Evolutionary conservation across 2,888 invertebrate genomes (phyloP).

Genomic region (Antitype chi): DNA sequence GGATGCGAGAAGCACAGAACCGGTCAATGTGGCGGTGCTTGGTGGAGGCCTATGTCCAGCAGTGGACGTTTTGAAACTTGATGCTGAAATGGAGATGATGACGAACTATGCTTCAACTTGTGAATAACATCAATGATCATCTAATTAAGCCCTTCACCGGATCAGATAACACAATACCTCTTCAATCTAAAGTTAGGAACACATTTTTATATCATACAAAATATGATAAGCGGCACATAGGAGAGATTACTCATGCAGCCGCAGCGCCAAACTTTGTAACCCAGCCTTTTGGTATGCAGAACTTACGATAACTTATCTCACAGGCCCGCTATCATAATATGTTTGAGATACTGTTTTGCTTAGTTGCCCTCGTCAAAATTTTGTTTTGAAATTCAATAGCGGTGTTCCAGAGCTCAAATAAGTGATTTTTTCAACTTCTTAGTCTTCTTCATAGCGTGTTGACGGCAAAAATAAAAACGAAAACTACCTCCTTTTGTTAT

Average conservation of each 20-base stretch:
- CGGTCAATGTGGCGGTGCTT: too few species aligned
- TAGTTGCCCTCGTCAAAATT: constrained; percentile 16
- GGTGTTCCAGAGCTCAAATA: neutral
- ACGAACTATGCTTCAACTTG: neutral
- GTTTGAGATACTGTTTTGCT: constrained; percentile 43
- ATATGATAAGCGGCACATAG: constrained; percentile 56
- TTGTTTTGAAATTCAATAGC: constrained; percentile 12
- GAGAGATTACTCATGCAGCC: constrained; percentile 72
- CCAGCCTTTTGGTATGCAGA: constrained; percentile 80
- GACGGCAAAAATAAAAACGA: too few species aligned
- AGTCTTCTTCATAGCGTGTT: too few species aligned
- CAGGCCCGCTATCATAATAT: constrained; percentile 62
- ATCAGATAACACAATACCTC: neutral
- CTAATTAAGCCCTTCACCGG: neutral
- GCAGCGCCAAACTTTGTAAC: constrained; percentile 77
- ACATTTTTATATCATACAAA: constrained; percentile 24
- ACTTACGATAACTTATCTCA: constrained; percentile 78
- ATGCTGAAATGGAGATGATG: too few species aligned
- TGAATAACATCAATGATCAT: neutral
- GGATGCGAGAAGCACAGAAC: too few species aligned
- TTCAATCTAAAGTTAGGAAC: constrained; percentile 19
- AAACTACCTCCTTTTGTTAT: too few species aligned
- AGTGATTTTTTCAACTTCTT: neutral
- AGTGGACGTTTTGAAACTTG: too few species aligned
- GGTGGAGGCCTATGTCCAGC: too few species aligned